Base-by-base conservation (phyloP, 2,888 invertebrate species). In the Tiliacea aurago region DNA sequence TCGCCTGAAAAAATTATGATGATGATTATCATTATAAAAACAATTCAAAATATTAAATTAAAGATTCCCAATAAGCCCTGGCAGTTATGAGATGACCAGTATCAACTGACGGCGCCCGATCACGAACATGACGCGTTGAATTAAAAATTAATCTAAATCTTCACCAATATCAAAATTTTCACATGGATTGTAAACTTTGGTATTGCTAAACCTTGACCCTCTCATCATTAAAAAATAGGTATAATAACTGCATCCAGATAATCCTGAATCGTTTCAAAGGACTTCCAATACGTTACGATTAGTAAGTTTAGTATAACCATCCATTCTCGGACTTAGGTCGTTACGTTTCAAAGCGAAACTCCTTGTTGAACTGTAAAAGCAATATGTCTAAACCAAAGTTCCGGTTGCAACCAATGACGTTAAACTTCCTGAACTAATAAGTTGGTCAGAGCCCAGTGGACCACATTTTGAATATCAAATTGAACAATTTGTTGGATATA, bases 341-440 rank as follows among this genome's bases (percentile, higher is more conserved):
- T 41, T 51, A 62, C 37, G 43, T 62, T 74, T 20, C 55, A 56
- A 73, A 78, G 64, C 47, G 33, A 64, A 77, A 55, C 63, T 55
- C 37, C 61, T 37, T 41, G 45, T 63, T 71, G 28, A 67, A 77
- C 66, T 58, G 59, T 67, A 65, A 68, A 68, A 69, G 80, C 73
- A 73, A 80, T 80, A 82, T 65, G 73, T 82, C 83, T 68, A 33
- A 56, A 62, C 47, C 37, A 0, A 77, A 77, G 56, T 68, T 78
- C 53, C 13, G 37, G 55, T 47, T 72, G 67, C 73, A 67, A 53
- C 82, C 73, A 65, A 73, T 78, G 83, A 53, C 56, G 80, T 62
- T 68, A 53, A 58, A 80, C 51, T 82, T 82, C 33, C 33, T 20
- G 28, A 78, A 80, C 83, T 82, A 78, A 73, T 78, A 80, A 78